phyloP scores from a whole-genome alignment of 2,888 invertebrate species.

The Nomada fabriciana region DNA sequence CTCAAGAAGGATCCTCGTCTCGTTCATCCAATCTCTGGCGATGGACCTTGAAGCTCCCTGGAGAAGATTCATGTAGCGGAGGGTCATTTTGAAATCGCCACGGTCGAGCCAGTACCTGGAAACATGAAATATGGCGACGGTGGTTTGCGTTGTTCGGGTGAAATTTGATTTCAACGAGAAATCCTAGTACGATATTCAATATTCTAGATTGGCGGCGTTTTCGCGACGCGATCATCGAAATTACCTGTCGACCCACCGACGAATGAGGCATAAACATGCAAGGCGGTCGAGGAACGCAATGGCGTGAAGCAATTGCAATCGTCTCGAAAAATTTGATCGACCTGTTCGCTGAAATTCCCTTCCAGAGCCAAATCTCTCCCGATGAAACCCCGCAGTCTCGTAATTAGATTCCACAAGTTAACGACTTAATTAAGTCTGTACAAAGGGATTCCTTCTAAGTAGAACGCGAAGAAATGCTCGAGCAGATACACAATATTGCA shows the following conservation, averaged over 20 bases:
- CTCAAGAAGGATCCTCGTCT: conserved; percentile 93
- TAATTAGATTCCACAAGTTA: conserved; percentile 27
- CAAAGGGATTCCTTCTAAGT: background rate
- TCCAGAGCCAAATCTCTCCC: background rate
- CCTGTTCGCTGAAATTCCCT: background rate
- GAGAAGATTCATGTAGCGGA: conserved; percentile 94
- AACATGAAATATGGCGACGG: conserved; percentile 28
- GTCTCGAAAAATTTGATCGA: conserved; percentile 13
- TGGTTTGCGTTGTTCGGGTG: too few relatives aligned
- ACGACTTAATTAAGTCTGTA: conserved; percentile 14
- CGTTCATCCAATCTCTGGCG: conserved; percentile 94
- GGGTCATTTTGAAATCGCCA: conserved; percentile 93
- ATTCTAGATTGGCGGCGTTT: conserved; percentile 7
- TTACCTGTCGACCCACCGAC: conserved; percentile 21
- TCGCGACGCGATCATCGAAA: conserved; percentile 21
- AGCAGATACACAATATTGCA: background rate
- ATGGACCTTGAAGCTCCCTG: conserved; percentile 95
- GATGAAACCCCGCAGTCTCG: conserved; percentile 2
- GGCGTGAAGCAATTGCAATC: background rate
- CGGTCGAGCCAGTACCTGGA: conserved; percentile 93
- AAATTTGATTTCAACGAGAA: too few relatives aligned
- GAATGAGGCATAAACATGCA: conserved; percentile 22
- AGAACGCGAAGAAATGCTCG: background rate
- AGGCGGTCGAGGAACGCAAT: background rate
- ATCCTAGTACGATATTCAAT: conserved; percentile 28